phyloP scores from a whole-genome alignment of 2,797 vertebrate species.

The Hemitrygon akajei region DNA sequence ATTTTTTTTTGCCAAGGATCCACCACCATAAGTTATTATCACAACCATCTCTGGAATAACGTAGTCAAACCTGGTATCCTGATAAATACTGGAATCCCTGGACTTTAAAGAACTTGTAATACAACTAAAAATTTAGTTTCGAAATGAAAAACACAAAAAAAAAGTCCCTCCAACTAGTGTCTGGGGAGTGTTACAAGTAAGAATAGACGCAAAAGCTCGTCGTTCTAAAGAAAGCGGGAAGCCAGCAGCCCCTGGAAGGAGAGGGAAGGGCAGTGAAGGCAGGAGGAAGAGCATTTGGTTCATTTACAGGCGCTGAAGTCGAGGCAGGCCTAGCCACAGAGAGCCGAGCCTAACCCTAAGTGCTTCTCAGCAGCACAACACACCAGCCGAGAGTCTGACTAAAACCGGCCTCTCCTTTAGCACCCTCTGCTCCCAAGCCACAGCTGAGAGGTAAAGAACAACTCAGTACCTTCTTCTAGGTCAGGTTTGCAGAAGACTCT shows the following conservation, averaged over 20 bases:
- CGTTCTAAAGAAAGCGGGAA: neutral
- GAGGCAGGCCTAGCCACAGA: slow-evolving; percentile 23
- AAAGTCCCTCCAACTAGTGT: neutral
- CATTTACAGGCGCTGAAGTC: neutral
- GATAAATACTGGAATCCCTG: neutral
- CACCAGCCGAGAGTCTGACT: neutral
- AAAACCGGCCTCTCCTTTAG: neutral
- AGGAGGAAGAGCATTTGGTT: neutral
- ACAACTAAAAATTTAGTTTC: neutral
- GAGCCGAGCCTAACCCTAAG: slow-evolving; percentile 25
- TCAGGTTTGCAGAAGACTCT: neutral
- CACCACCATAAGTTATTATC: neutral
- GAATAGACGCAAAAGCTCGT: neutral
- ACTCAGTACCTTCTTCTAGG: slow-evolving; percentile 1
- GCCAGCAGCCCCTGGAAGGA: neutral
- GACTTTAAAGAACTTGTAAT: neutral
- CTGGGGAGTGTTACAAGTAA: neutral
- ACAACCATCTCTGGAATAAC: neutral
- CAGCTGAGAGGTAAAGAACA: neutral
- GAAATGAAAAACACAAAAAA: neutral
- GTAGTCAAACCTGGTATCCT: neutral
- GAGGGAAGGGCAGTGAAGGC: neutral
- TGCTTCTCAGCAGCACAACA: slow-evolving; percentile 16
- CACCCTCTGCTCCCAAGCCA: neutral
- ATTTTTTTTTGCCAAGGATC: neutral